Percentiles rank a stretch among this genome's conserved stretches.
Evolutionary conservation across 2,888 invertebrate species (phyloP).

Genomic region (Melolontha melolontha): DNA sequence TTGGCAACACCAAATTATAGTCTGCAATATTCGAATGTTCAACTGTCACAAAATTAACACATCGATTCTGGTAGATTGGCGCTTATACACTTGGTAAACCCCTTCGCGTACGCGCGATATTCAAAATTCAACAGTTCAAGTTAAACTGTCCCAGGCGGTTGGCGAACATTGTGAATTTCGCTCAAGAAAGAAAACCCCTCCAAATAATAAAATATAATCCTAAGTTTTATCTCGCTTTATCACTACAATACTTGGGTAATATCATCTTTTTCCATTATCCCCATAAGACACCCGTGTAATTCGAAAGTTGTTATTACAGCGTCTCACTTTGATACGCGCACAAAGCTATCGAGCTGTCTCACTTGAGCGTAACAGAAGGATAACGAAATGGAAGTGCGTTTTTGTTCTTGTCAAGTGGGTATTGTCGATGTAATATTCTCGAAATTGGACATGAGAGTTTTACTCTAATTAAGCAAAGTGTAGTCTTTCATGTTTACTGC

Average conservation of each 20-base stretch:
- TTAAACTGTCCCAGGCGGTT: constrained; percentile 47
- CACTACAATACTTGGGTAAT: constrained; percentile 1
- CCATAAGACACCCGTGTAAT: constrained; percentile 47
- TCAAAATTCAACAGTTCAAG: constrained; percentile 48
- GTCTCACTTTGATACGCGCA: constrained; percentile 13
- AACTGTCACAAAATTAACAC: too few relatives aligned
- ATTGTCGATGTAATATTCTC: constrained; percentile 3
- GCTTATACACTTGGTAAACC: constrained; percentile 12
- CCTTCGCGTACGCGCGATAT: constrained; percentile 44
- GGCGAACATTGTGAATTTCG: constrained; percentile 48
- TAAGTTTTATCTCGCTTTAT: constrained; percentile 23
- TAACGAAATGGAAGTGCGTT: constrained; percentile 21
- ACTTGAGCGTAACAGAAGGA: constrained; percentile 7
- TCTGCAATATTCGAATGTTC: too few relatives aligned
- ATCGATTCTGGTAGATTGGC: too few relatives aligned
- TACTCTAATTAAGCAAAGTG: constrained; percentile 27
- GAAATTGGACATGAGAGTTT: not conserved
- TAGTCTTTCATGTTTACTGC: not conserved
- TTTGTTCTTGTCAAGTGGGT: not conserved
- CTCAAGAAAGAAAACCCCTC: constrained; percentile 45
- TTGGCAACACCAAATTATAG: too few relatives aligned
- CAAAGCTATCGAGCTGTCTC: not conserved
- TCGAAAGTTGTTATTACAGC: constrained; percentile 41
- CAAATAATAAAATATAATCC: constrained; percentile 42
- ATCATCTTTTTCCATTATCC: constrained; percentile 47